Evolutionary conservation across 1,140 invertebrate genomes (phyloP).

Genomic region (Diplogasteroides magnus): DNA sequence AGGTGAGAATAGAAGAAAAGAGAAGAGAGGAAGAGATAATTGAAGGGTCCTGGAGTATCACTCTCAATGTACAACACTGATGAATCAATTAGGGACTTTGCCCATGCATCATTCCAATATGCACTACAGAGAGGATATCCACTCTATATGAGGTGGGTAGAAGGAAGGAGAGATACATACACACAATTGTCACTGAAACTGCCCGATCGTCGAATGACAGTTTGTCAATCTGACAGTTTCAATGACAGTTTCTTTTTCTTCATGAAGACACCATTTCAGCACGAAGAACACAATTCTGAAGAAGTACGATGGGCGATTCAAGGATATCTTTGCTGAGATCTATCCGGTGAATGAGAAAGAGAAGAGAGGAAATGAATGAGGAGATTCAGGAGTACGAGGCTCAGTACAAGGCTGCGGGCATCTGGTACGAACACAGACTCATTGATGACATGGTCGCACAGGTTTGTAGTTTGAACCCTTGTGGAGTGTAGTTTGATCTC

Average conservation of each 20-base stretch:
- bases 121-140: conserved; percentile 79
- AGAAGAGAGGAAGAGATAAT: conserved; percentile 64
- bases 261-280: too few relatives aligned
- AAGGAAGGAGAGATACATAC: too few relatives aligned
- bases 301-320: conserved; percentile 94
- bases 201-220: background rate
- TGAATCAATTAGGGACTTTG: conserved; percentile 77
- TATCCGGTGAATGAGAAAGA: too few relatives aligned
- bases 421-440: conserved; percentile 94
- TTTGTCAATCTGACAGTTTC: background rate
- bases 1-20: background rate
- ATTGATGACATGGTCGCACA: conserved; percentile 99
- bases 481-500: too few relatives aligned
- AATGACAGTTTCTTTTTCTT: background rate
- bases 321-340: conserved; percentile 97
- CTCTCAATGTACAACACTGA: conserved; percentile 96
- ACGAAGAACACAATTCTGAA: conserved; percentile 99
- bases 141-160: conserved; percentile 78
- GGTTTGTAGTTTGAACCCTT: too few relatives aligned
- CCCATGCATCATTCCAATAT: conserved; percentile 85
- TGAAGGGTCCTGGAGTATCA: conserved; percentile 78
- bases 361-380: too few relatives aligned
- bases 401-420: conserved; percentile 74
- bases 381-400: conserved; percentile 72
- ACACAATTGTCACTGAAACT: too few relatives aligned